Conservation (phyloP, 2,797 vertebrate genomes). For the Notolepis coatsorum region DNA sequence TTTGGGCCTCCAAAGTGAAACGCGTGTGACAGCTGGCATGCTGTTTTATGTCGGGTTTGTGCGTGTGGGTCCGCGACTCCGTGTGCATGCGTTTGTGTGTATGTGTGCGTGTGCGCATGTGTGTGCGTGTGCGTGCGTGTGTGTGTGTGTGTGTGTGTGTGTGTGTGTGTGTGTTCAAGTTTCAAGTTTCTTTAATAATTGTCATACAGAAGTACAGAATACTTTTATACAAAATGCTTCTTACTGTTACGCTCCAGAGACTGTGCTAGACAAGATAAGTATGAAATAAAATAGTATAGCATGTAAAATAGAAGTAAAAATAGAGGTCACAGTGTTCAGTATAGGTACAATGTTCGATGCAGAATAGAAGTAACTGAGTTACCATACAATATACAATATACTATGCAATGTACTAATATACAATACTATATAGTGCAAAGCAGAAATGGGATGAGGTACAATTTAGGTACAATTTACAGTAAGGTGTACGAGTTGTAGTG, state of each 20-base stretch:
- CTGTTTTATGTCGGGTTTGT: conserved; percentile 8
- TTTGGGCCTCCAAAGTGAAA: conserved; percentile 50
- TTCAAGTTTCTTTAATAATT: neutral
- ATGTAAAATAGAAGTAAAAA: too few species aligned
- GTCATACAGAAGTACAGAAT: neutral
- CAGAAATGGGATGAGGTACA: too few species aligned
- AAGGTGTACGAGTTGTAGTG: too few species aligned
- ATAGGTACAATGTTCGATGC: too few species aligned
- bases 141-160: conserved; percentile 17
- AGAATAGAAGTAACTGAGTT: too few species aligned
- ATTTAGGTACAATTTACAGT: too few species aligned
- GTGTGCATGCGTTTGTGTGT: neutral
- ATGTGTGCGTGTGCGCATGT: conserved; percentile 9
- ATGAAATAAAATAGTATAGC: too few species aligned
- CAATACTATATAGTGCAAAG: too few species aligned
- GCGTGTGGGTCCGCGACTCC: neutral
- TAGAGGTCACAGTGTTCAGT: too few species aligned
- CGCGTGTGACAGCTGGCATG: neutral
- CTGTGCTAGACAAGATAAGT: too few species aligned
- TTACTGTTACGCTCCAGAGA: conserved; percentile 1
- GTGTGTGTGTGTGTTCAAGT: neutral
- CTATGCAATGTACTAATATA: too few species aligned
- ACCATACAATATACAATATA: too few species aligned
- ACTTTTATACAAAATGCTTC: neutral
- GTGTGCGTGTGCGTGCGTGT: neutral